Base-by-base conservation (phyloP, 2,797 vertebrate genomes). In the Merluccius polli region DNA sequence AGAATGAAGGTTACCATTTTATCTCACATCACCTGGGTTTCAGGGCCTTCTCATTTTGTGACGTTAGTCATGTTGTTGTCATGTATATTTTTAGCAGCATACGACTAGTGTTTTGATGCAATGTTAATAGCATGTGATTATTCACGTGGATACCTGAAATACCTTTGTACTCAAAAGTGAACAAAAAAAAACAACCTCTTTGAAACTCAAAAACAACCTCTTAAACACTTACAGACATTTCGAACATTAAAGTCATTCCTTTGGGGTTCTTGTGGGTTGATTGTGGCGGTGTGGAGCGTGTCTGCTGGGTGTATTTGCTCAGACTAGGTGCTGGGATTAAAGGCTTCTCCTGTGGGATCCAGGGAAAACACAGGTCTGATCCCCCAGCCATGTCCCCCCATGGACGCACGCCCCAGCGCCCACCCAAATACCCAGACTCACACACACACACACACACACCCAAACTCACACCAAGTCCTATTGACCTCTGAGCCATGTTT, bases 281-380 rank as follows among this genome's bases (percentile, higher is more conserved):
- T 85, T 83, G 81, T 84, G 70, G 79, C 77, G 78, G 82, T 77
- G 81, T 48, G 88, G 82, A 87, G 83, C 77, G 82, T 83, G 89
- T 87, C 82, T 86, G 85, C 70, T 27, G 83, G 88, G 83, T 86
- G 79, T 92, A 80, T 93, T 93, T 92, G 85, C 85, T 89, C 87
- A 91, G 90, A 82, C 84, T 88, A 85, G 88, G 87, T 82, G 83
- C 83, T 0, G 70, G 88, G 91, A 93, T 93, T 93, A 92, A 89
- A 79, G 77, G 81, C 85, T 86, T 87, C 83, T 86, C 82, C 80
- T 78, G 75, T 72, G 82, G 79, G 81, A 90, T 91, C 88, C 82
- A 85, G 83, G 76, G 86, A 90, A 93, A 93, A 92, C 88, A 90
- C 81, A 85, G 83, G 73, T 75, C 80, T 88, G 89, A 89, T 41